Evolutionary conservation across 2,888 invertebrate genomes (phyloP).

Genomic region (Eupithecia tripunctaria): DNA sequence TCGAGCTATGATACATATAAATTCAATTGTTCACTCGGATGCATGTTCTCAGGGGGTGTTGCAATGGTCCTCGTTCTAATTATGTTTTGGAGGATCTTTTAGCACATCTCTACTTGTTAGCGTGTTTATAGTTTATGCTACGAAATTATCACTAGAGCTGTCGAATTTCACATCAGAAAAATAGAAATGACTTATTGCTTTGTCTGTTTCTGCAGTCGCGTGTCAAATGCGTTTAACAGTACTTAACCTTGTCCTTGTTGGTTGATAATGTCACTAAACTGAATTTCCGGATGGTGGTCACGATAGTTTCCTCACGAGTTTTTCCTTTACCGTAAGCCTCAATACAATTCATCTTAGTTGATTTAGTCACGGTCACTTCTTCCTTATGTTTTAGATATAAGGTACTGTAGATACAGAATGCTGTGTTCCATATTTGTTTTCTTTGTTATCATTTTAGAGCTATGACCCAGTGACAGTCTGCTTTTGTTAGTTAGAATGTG

Average conservation of each 20-base stretch:
- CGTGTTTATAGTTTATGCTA: conserved; percentile 70
- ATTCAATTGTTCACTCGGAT: conserved; percentile 61
- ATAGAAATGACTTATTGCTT: neutral
- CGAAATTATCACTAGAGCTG: conserved; percentile 44
- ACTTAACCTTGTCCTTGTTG: conserved; percentile 7
- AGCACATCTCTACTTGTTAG: conserved; percentile 63
- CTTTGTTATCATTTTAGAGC: neutral
- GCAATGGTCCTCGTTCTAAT: conserved; percentile 78
- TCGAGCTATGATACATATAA: conserved; percentile 53
- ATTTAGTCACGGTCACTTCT: neutral
- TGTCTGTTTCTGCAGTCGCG: neutral
- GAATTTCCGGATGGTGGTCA: conserved; percentile 10
- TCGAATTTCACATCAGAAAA: neutral
- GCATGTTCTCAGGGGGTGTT: conserved; percentile 70
- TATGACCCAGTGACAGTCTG: conserved; percentile 1
- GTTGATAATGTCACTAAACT: conserved; percentile 11
- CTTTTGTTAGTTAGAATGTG: neutral
- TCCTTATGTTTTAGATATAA: conserved; percentile 4
- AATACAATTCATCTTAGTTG: conserved; percentile 2
- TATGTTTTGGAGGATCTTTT: conserved; percentile 66
- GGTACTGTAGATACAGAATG: neutral
- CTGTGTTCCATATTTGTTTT: neutral
- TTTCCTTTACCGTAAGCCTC: conserved; percentile 2
- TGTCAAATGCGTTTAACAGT: neutral
- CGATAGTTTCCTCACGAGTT: conserved; percentile 11